Percentiles rank a stretch among this genome's conserved stretches.
phyloP scores from a whole-genome alignment of 2,797 vertebrate species.

The Pangasius larnaudii region DNA sequence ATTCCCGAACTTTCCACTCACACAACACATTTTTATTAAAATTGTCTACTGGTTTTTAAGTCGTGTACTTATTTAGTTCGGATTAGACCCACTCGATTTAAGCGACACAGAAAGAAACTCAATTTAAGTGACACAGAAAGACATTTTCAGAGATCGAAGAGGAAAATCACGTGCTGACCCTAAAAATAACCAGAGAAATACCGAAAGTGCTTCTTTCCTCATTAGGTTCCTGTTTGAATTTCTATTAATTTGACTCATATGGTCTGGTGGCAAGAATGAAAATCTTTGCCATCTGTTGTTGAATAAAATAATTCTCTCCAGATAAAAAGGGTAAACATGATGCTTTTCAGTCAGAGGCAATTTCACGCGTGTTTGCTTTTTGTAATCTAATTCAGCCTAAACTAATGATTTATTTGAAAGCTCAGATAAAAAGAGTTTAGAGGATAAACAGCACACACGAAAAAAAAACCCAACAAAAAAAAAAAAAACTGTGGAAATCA shows the following conservation, averaged over 20 bases:
- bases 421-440: background rate
- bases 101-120: background rate
- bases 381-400: background rate
- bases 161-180: background rate
- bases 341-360: background rate
- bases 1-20: background rate
- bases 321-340: background rate
- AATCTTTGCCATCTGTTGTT: background rate
- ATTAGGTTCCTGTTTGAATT: background rate
- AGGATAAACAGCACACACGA: background rate
- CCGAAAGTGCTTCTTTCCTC: background rate
- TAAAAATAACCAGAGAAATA: background rate
- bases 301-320: background rate
- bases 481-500: background rate
- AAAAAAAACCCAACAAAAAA: no score
- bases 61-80: background rate
- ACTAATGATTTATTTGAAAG: background rate
- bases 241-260: background rate
- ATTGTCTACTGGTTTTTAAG: background rate
- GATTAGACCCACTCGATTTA: background rate
- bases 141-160: background rate
- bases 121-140: background rate
- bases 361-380: slow-evolving; percentile 8
- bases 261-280: background rate
- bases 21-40: no score